phyloP scores from a whole-genome alignment of 2,113 vertebrate species.

The Pantherophis guttatus region DNA sequence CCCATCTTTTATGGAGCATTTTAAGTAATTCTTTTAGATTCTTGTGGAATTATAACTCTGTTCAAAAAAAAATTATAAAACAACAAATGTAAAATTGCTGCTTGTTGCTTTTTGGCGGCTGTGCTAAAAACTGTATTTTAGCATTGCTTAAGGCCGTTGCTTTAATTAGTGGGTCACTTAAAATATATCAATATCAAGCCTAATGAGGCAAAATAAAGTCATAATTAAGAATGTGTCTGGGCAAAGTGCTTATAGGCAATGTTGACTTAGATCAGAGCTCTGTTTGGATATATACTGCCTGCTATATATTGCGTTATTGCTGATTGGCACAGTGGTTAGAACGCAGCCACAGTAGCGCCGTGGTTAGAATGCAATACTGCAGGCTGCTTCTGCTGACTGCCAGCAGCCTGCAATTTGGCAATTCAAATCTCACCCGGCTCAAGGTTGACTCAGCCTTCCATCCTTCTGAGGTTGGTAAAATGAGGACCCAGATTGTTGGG shows the following conservation, averaged over 20 bases:
- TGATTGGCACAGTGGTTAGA: background rate
- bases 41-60: background rate
- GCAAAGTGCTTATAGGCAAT: conserved; percentile 52
- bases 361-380: too few species aligned
- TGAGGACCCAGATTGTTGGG: too few species aligned
- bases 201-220: conserved; percentile 53
- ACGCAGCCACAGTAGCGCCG: too few species aligned
- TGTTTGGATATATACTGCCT: conserved; percentile 14
- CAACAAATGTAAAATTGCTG: background rate
- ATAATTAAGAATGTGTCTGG: conserved; percentile 45
- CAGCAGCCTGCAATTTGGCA: too few species aligned
- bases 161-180: conserved; percentile 54
- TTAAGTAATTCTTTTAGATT: background rate
- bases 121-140: conserved; percentile 50
- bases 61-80: conserved; percentile 21
- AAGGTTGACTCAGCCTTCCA: too few species aligned
- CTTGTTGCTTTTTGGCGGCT: conserved; percentile 10
- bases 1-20: background rate
- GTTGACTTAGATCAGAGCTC: conserved; percentile 45
- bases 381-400: too few species aligned
- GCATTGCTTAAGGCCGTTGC: conserved; percentile 34
- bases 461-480: too few species aligned
- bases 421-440: too few species aligned
- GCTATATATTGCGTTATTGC: background rate
- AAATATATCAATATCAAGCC: conserved; percentile 57